These are phyloP conservation scores for Panurus biarmicus DNA, from an alignment of 2,113 vertebrate species.

Conservation along the genomic window DNA sequence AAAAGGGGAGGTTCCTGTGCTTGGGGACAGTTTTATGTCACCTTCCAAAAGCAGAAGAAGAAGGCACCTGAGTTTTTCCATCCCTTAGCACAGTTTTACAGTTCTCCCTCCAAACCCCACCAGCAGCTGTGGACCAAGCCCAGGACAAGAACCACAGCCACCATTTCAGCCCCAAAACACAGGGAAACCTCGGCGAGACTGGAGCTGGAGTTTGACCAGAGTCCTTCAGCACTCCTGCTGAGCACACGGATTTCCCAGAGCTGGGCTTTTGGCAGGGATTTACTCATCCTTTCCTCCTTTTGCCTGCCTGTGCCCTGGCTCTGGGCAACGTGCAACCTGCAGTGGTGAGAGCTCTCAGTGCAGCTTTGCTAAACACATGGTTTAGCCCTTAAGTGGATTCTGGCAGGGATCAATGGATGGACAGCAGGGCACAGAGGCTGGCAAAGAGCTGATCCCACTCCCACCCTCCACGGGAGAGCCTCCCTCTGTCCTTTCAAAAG, in stretches of 20 bases:
- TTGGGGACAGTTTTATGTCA: rapidly evolving
- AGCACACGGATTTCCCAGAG: not conserved
- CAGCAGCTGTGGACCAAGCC: not conserved
- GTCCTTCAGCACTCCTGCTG: not conserved
- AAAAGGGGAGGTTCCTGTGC: not conserved
- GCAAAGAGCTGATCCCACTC: not conserved
- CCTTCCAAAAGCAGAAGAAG: not conserved
- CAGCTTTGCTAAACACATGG: rapidly evolving
- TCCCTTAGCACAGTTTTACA: rapidly evolving
- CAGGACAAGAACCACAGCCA: not conserved
- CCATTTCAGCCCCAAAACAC: not conserved
- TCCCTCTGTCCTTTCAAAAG: rapidly evolving
- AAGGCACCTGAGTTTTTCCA: rapidly evolving
- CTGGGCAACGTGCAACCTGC: rapidly evolving
- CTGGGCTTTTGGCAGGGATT: not conserved
- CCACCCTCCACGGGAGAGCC: rapidly evolving
- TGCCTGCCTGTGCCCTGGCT: not conserved
- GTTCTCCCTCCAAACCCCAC: not conserved
- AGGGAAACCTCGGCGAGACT: not conserved
- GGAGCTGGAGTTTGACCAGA: not conserved
- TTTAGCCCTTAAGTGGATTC: not conserved
- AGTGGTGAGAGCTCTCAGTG: rapidly evolving
- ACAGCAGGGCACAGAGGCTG: not conserved
- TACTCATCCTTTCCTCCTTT: not conserved
- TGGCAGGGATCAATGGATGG: not conserved